Percentiles rank a stretch among this genome's conserved stretches.
phyloP scores from a whole-genome alignment of 2,888 invertebrate genomes.

The Ectemnius continuus region DNA sequence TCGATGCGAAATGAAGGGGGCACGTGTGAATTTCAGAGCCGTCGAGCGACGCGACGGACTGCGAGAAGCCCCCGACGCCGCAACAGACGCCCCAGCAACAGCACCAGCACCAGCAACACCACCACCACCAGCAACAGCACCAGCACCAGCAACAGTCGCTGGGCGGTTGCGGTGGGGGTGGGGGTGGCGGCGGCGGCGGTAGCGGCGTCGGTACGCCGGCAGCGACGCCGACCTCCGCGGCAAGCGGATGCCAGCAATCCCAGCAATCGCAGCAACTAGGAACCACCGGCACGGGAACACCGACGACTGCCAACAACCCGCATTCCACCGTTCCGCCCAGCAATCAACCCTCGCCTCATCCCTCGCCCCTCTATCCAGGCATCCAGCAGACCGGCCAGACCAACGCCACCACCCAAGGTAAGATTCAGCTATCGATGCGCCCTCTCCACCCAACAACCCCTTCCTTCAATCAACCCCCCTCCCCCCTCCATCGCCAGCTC shows the following conservation, averaged over 20 bases:
- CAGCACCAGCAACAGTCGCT: constrained; percentile 67
- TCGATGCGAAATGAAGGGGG: too few relatives aligned
- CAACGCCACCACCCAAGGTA: constrained; percentile 76
- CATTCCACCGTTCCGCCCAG: constrained; percentile 71
- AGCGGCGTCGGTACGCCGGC: constrained; percentile 72
- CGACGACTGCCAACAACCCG: constrained; percentile 69
- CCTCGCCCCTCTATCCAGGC: constrained; percentile 74
- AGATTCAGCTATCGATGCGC: constrained; percentile 39
- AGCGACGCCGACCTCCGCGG: constrained; percentile 66
- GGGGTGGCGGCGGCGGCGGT: constrained; percentile 42
- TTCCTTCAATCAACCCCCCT: too few relatives aligned
- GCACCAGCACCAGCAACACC: constrained; percentile 80
- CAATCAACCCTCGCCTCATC: constrained; percentile 74
- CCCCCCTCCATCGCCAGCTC: too few relatives aligned
- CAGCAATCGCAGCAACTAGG: constrained; percentile 78
- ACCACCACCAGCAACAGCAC: constrained; percentile 77
- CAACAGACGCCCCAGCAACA: constrained; percentile 79
- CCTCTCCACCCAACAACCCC: not conserved
- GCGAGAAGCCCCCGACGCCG: constrained; percentile 76
- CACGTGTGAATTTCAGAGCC: constrained; percentile 63
- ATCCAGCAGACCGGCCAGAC: constrained; percentile 70
- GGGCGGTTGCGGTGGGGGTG: constrained; percentile 45
- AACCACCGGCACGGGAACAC: constrained; percentile 68
- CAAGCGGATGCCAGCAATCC: constrained; percentile 61
- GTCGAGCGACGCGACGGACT: constrained; percentile 66